phyloP scores from a whole-genome alignment of 2,888 invertebrate genomes.

The Tenthredo amoena region DNA sequence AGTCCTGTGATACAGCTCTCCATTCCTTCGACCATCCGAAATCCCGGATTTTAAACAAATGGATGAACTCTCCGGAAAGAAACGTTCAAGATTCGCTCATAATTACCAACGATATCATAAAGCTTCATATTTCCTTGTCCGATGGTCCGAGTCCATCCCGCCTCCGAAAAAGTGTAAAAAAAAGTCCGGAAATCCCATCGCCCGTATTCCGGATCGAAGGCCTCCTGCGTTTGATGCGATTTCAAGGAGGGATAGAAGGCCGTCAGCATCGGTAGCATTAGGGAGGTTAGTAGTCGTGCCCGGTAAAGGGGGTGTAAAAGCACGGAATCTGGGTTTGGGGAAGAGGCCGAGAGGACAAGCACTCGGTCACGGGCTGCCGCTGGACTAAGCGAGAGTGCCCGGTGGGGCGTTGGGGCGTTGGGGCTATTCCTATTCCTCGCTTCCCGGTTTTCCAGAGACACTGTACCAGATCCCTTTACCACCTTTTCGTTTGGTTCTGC shows the following conservation, averaged over 20 bases:
- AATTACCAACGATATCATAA: too few species aligned
- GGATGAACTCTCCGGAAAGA: neutral
- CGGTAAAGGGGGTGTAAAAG: constrained; percentile 11
- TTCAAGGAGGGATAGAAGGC: neutral
- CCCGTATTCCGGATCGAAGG: neutral
- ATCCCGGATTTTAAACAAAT: neutral
- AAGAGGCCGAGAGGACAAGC: constrained; percentile 56
- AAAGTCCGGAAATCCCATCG: neutral
- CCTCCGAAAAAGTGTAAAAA: neutral
- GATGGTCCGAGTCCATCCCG: too few species aligned
- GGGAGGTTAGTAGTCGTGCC: neutral
- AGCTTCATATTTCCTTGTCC: too few species aligned
- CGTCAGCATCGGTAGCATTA: constrained; percentile 4
- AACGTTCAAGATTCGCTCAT: neutral
- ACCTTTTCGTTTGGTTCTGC: constrained; percentile 51
- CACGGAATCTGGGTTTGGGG: neutral
- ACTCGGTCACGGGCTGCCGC: constrained; percentile 67
- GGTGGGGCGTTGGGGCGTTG: constrained; percentile 57
- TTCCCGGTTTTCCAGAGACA: neutral
- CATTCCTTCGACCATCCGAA: neutral
- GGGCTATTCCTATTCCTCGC: constrained; percentile 60
- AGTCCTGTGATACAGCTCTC: neutral
- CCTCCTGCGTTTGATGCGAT: neutral
- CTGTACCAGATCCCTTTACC: constrained; percentile 31
- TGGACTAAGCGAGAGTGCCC: constrained; percentile 63